Conservation (phyloP, 2,113 vertebrate genomes). For the Aegithalos caudatus region DNA sequence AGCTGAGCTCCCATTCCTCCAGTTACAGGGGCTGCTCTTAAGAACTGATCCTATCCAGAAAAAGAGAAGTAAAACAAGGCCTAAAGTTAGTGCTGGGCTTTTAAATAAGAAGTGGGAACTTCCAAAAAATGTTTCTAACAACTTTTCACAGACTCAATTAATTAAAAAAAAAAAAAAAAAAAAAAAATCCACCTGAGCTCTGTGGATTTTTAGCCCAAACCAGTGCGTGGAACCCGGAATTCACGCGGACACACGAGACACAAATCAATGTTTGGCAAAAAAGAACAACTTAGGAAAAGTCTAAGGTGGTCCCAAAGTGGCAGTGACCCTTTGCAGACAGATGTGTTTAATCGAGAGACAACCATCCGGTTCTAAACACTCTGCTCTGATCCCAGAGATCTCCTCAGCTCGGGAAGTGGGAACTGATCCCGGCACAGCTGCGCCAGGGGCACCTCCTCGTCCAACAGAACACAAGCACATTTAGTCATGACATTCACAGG, state of each 20-base stretch:
- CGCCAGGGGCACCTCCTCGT: conserved; percentile 75
- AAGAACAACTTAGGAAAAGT: conserved; percentile 59
- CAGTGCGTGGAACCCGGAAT: not conserved
- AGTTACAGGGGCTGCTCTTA: conserved; percentile 91
- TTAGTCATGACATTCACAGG: conserved; percentile 71
- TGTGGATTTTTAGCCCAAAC: conserved; percentile 4
- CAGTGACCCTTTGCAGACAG: conserved; percentile 56
- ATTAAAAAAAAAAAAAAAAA: not conserved
- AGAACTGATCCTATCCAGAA: conserved; percentile 94
- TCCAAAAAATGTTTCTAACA: conserved; percentile 60
- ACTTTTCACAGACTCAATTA: conserved; percentile 23
- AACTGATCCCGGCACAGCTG: conserved; percentile 70
- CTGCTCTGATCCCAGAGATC: conserved; percentile 76
- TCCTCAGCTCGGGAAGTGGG: conserved; percentile 76
- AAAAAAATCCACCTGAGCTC: conserved; percentile 3
- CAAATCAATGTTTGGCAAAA: conserved; percentile 61
- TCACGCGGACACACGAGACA: conserved; percentile 53
- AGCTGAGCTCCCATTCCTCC: conserved; percentile 96
- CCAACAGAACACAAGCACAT: conserved; percentile 75
- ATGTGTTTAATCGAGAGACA: conserved; percentile 63
- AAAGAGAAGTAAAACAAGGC: conserved; percentile 72
- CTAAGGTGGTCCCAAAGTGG: conserved; percentile 54
- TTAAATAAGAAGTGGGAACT: not conserved
- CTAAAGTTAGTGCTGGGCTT: conserved; percentile 64
- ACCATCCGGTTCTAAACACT: conserved; percentile 68